Conservation (phyloP, 1,140 invertebrate genomes). For the Saccostrea cuccullata region DNA sequence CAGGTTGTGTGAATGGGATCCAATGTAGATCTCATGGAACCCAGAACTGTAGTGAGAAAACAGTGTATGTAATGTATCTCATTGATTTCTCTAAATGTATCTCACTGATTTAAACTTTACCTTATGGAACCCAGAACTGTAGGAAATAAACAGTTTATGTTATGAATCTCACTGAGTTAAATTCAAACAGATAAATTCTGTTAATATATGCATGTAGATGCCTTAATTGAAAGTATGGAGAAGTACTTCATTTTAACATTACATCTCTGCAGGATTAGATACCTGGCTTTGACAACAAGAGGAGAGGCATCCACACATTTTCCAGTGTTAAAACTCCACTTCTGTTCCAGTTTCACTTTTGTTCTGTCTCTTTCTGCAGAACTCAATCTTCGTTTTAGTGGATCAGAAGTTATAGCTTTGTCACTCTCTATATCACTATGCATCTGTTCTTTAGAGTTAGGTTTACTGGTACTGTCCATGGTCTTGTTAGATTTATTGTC, state of each 20-base stretch:
- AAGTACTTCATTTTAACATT: conserved; percentile 56
- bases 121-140: too few relatives aligned
- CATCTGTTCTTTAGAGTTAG: too few relatives aligned
- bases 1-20: conserved; percentile 84
- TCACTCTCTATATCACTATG: too few relatives aligned
- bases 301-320: conserved; percentile 88
- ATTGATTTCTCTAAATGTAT: too few relatives aligned
- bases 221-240: too few relatives aligned
- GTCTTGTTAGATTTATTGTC: not conserved
- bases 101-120: too few relatives aligned
- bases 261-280: not conserved
- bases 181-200: conserved; percentile 67
- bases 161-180: too few relatives aligned
- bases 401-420: too few relatives aligned
- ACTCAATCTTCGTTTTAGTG: not conserved
- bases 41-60: conserved; percentile 55
- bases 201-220: too few relatives aligned
- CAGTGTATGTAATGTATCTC: not conserved
- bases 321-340: conserved; percentile 82
- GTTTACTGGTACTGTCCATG: too few relatives aligned
- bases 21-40: conserved; percentile 77
- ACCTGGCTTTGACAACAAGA: conserved; percentile 69
- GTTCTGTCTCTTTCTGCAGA: not conserved
- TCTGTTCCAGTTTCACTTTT: not conserved
- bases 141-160: too few relatives aligned